phyloP scores from a whole-genome alignment of 2,888 invertebrate species.

The Lochmaea capreae region DNA sequence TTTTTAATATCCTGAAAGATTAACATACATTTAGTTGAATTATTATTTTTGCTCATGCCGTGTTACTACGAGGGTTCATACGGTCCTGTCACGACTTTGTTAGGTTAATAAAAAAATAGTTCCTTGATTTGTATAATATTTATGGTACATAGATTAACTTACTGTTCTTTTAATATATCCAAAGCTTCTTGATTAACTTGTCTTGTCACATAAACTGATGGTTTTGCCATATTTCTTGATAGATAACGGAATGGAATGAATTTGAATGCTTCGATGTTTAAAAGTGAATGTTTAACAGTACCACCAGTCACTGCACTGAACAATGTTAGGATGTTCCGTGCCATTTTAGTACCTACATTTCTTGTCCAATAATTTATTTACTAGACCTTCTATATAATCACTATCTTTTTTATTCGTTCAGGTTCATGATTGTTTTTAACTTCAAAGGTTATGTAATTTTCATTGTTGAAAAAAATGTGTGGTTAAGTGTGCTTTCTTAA shows the following conservation, averaged over 20 bases:
- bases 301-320: background rate
- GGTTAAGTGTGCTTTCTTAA: constrained; percentile 66
- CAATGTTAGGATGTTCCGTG: background rate
- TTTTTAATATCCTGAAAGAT: no score
- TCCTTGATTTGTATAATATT: background rate
- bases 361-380: background rate
- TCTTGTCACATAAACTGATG: constrained; percentile 79
- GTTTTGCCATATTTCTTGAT: constrained; percentile 61
- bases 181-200: constrained; percentile 76
- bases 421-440: background rate
- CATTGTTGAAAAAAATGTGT: constrained; percentile 61
- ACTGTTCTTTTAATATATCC: constrained; percentile 74
- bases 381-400: background rate
- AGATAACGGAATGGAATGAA: constrained; percentile 2
- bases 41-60: background rate
- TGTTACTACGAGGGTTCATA: background rate
- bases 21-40: background rate
- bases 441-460: background rate
- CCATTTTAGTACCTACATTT: constrained; percentile 6
- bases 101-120: constrained; percentile 1
- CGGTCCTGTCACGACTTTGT: background rate
- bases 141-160: constrained; percentile 58
- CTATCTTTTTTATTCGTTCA: background rate
- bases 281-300: background rate
- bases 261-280: background rate